Evolutionary conservation across 2,888 invertebrate species (phyloP).

Genomic region (Cabera pusaria): DNA sequence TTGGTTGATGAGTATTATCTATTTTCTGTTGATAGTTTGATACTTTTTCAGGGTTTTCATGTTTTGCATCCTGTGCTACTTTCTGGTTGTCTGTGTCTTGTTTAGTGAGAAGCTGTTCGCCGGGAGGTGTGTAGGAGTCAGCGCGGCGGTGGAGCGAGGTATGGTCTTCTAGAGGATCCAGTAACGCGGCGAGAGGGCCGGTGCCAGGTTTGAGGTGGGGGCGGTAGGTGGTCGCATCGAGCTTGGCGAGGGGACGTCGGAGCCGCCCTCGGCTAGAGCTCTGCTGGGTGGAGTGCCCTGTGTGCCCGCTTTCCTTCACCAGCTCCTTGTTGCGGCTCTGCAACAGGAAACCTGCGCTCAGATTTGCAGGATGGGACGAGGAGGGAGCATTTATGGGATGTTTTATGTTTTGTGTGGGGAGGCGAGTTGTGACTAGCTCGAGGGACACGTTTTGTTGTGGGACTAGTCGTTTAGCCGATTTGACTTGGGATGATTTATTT

Average conservation of each 20-base stretch:
- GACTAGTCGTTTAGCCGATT: too few relatives aligned
- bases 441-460: too few relatives aligned
- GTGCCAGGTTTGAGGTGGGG: constrained; percentile 59
- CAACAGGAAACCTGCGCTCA: constrained; percentile 76
- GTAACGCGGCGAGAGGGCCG: constrained; percentile 45
- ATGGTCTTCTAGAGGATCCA: constrained; percentile 47
- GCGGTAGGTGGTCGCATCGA: constrained; percentile 69
- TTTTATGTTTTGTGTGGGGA: background rate
- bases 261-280: constrained; percentile 33
- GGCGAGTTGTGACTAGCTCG: too few relatives aligned
- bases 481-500: too few relatives aligned
- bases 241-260: constrained; percentile 43
- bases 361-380: constrained; percentile 36
- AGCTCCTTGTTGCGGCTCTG: constrained; percentile 79
- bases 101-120: constrained; percentile 44
- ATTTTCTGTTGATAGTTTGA: constrained; percentile 2
- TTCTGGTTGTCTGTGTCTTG: constrained; percentile 18
- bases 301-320: constrained; percentile 41
- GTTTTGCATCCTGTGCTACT: constrained; percentile 6
- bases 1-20: constrained; percentile 5
- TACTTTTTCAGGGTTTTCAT: too few relatives aligned
- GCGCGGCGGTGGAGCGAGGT: constrained; percentile 64
- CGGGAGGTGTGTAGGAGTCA: constrained; percentile 48
- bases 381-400: constrained; percentile 3
- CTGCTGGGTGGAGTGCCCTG: constrained; percentile 14